These are phyloP conservation scores for Drosophila nikananu DNA, from an alignment of 1,140 invertebrate species.

Conservation along the genomic window DNA sequence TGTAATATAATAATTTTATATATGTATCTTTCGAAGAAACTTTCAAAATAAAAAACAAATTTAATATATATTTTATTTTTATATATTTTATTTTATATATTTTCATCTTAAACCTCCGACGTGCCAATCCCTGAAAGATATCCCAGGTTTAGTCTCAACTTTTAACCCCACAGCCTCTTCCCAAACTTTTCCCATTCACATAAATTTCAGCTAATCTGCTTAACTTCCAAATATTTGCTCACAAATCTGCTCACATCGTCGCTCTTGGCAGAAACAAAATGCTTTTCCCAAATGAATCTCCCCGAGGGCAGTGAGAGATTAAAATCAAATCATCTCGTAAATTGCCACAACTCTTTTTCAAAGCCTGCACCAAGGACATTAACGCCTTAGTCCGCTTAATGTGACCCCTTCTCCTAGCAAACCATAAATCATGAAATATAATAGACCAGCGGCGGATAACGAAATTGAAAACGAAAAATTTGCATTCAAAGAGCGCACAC, in stretches of 20 bases:
- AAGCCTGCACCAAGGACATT: constrained; percentile 59
- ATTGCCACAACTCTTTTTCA: constrained; percentile 67
- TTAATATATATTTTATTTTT: too few species aligned
- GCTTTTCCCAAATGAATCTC: constrained; percentile 1
- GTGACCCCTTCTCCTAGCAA: constrained; percentile 13
- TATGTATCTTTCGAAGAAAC: background rate
- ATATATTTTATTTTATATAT: background rate
- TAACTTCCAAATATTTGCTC: constrained; percentile 36
- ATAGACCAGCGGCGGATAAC: constrained; percentile 43
- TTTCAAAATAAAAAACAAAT: background rate
- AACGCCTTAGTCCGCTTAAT: constrained; percentile 74
- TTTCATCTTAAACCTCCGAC: background rate
- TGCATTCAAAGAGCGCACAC: constrained; percentile 46
- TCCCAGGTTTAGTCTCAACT: background rate
- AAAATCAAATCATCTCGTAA: constrained; percentile 73
- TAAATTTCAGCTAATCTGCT: constrained; percentile 17
- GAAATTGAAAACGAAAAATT: constrained; percentile 71
- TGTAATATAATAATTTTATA: too few species aligned
- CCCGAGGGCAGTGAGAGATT: constrained; percentile 55
- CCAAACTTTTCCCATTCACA: constrained; percentile 11
- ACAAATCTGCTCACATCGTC: constrained; percentile 54
- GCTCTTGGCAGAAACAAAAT: constrained; percentile 33
- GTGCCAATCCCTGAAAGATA: background rate
- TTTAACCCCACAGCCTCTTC: background rate
- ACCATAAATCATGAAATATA: constrained; percentile 69